These are phyloP conservation scores for Proales similis DNA, from an alignment of 1,140 invertebrate species.

Conservation along the genomic window DNA sequence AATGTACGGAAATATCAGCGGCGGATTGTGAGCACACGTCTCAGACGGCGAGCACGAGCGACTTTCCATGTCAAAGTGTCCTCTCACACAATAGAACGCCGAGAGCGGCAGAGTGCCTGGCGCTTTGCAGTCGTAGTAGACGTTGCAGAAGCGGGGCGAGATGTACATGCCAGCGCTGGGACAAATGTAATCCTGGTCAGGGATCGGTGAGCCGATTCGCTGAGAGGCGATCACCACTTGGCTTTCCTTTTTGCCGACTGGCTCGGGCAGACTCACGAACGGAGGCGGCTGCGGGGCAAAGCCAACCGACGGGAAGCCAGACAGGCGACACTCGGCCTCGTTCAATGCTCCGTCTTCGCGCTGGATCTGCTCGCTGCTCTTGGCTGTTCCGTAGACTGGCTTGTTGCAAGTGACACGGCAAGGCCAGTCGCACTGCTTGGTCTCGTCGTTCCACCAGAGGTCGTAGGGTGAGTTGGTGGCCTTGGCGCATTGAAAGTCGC, in stretches of 20 bases:
- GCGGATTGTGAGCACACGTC: background rate
- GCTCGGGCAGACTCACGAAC: no score
- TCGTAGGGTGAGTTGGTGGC: conserved; percentile 37
- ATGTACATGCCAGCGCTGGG: background rate
- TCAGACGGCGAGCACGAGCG: background rate
- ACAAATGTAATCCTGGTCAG: conserved; percentile 29
- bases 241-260: no score
- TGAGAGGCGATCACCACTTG: background rate
- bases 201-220: background rate
- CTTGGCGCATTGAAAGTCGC: conserved; percentile 31
- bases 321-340: conserved; percentile 4
- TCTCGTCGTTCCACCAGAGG: conserved; percentile 37
- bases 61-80: background rate
- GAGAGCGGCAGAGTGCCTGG: background rate
- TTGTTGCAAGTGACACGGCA: conserved; percentile 20
- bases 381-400: background rate
- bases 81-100: conserved; percentile 13
- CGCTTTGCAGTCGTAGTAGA: conserved; percentile 32
- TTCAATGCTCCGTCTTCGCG: background rate
- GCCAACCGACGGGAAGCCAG: background rate
- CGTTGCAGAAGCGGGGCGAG: conserved; percentile 24
- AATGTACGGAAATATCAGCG: conserved; percentile 23
- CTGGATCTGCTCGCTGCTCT: background rate
- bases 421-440: conserved; percentile 34
- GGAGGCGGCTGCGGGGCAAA: no score